Base-by-base conservation (phyloP, 2,888 invertebrate species). In the Nowickia ferox region DNA sequence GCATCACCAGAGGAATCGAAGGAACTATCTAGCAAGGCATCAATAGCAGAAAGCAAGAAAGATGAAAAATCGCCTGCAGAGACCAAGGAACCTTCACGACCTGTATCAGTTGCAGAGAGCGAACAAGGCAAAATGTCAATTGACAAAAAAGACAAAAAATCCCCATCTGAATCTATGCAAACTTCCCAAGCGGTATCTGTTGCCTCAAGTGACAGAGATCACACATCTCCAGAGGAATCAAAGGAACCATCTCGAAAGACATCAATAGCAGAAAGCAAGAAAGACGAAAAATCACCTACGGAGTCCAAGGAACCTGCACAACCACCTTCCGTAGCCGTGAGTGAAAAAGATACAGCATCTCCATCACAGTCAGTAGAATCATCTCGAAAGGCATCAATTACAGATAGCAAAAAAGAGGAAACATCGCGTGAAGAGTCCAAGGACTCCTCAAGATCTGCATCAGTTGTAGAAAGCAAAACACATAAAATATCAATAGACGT, bases 11-110 rank as follows among this genome's bases (percentile, higher is more conserved):
- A 40, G 0, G 72, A 65, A 0, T 84, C 63, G 0, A 48, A 66
- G 13, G 84, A 55, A 75, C 65, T 30, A 9, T 91, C 92, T 42
- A 72, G 84, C 3, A 78, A 80, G 15, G 78, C n/a, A 17, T 88
- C 85, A n/a, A 55, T 68, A 30, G n/a, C 30, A 4, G 66, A 80
- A 80, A 59, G 65, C 42, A 46, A 59, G 13, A 66, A 72, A 51
- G 74, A 63, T 15, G 83, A 81, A 6, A 55, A 71, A 44, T 66
- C 66, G 11, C 48, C 46, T 22, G 19, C 38, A 19, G 65, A 63
- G 44, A 42, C 82, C 1, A 75, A 74, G 11, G 79, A 79, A 38
- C n/a, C 65, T n/a, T 87, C 87, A 44, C 66, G 44, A 13, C 61
- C 65, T 9, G 22, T 17, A 2, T 82, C 84, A 2, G 51, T 46